phyloP scores from a whole-genome alignment of 2,113 vertebrate species.

The Cnemophilus loriae region DNA sequence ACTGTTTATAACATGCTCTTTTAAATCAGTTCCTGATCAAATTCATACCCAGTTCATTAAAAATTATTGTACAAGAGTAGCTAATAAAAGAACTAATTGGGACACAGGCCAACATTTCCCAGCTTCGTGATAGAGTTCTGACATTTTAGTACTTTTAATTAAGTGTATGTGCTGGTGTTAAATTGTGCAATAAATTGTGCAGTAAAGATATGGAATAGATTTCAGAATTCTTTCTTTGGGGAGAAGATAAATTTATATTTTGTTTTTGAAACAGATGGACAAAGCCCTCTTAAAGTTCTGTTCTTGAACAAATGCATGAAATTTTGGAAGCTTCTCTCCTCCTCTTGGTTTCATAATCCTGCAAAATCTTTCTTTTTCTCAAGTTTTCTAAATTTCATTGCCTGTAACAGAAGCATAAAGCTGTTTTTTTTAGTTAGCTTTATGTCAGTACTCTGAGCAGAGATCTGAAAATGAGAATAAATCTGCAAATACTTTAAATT shows the following conservation, averaged over 20 bases:
- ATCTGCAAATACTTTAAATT: neutral
- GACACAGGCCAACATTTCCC: neutral
- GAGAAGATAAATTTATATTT: neutral
- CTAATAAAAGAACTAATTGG: conserved; percentile 58
- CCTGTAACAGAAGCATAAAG: neutral
- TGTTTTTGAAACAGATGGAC: neutral
- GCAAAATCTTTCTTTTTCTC: neutral
- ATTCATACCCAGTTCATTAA: conserved; percentile 2
- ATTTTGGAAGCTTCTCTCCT: neutral
- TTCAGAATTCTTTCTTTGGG: neutral
- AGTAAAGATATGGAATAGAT: neutral
- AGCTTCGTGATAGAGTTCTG: conserved; percentile 15
- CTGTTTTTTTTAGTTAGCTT: neutral
- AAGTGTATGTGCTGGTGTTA: neutral
- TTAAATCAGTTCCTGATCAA: conserved; percentile 13
- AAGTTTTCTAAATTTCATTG: neutral
- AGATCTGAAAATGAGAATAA: neutral
- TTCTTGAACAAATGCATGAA: neutral
- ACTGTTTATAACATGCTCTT: neutral
- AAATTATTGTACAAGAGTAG: neutral
- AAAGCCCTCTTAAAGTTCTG: neutral
- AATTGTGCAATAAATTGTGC: neutral
- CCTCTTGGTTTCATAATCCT: neutral
- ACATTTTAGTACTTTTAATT: conserved; percentile 5
- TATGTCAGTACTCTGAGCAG: neutral